Evolutionary conservation across 2,797 vertebrate species (phyloP), one percentile per base, ranked within the genome.

Genomic region (Philypnodon macrostomus): DNA sequence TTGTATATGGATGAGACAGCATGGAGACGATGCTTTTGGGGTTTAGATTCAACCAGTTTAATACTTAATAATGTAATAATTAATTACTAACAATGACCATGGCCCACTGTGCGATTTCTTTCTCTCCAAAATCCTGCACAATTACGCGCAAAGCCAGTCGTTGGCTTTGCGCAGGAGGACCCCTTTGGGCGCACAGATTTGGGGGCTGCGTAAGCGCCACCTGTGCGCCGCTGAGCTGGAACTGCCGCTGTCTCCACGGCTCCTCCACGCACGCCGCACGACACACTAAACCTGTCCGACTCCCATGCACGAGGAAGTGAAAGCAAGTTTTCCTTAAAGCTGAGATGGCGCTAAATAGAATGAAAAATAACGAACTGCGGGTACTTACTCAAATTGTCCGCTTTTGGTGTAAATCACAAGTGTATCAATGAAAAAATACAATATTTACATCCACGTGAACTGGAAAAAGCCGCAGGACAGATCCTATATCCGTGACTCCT

Each of bases 291-390:
- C 64, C 62, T 77, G 71, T 68, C 67, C 33, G 45, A 62, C 40
- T 17, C 38, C 23, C 39, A 55, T 60, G 16, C 67, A 67, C 63
- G 39, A 60, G 69, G 73, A 73, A 79, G 65, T 67, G 19, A 19
- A 57, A 18, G 23, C 11, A 45, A 17, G 8, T 7, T 7, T 1
- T 12, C 3, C 12, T 34, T 26, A 1, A 11, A 4, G 16, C 14
- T 3, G n/a, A n/a, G n/a, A n/a, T 10, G 3, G 24, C 2, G 2
- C 4, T 14, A 14, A 46, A 15, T 15, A 26, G 4, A 53, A 35
- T 35, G 13, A 11, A 19, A 14, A 35, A 40, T 29, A 13, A 39
- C 14, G 7, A 26, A 39, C 11, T 15, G 13, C 9, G 19, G 11
- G 0, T 18, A 42, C 62, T 74, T 58, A 85, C 83, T 63, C n/a